Evolutionary conservation across 2,797 vertebrate genomes (phyloP).

Genomic region (Ambastaia sidthimunki): DNA sequence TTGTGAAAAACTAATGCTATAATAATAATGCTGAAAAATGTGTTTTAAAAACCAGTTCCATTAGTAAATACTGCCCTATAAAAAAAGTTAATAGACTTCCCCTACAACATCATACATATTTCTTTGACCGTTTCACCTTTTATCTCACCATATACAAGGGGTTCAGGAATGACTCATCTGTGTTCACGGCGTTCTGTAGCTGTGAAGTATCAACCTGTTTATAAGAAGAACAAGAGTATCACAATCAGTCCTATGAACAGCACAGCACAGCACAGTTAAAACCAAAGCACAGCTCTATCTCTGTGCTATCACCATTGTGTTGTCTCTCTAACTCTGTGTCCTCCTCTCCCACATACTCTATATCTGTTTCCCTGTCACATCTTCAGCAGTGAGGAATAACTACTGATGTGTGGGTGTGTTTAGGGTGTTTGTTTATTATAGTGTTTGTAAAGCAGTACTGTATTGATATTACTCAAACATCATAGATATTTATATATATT

Average conservation of each 20-base stretch:
- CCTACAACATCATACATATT: not conserved
- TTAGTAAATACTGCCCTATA: no score
- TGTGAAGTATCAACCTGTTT: conserved; percentile 17
- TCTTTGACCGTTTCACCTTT: not conserved
- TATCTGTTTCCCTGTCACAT: conserved; percentile 10
- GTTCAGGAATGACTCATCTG: conserved; percentile 60
- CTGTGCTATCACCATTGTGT: not conserved
- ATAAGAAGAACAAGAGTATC: not conserved
- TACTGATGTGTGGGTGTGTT: conserved; percentile 39
- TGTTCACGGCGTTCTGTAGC: not conserved
- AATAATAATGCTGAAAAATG: no score
- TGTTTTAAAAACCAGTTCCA: no score
- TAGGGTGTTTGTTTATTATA: conserved; percentile 3
- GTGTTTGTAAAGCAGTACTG: conserved; percentile 9
- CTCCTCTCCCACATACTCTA: conserved; percentile 16
- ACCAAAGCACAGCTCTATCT: not conserved
- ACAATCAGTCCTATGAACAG: not conserved
- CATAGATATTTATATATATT: no score
- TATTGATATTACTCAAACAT: conserved; percentile 9
- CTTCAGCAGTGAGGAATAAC: conserved; percentile 27
- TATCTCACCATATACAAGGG: conserved; percentile 56
- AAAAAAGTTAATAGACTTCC: no score
- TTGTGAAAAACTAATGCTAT: no score
- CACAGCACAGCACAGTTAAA: not conserved
- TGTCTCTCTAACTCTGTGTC: conserved; percentile 21